phyloP scores from a whole-genome alignment of 2,888 invertebrate genomes.

The Endomychus coccineus region DNA sequence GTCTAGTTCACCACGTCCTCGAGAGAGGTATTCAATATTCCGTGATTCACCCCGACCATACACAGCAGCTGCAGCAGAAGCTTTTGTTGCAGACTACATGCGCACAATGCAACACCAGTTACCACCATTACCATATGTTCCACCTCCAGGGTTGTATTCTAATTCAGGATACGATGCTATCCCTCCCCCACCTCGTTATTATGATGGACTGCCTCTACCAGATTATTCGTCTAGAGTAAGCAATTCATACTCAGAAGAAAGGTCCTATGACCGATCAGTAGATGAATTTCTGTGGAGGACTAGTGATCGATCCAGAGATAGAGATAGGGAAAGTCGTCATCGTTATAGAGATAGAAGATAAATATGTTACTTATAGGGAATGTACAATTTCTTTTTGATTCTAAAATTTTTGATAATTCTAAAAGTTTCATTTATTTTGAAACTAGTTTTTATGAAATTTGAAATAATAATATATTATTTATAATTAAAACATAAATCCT shows the following conservation, averaged over 20 bases:
- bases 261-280: conserved; percentile 79
- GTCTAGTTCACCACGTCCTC: conserved; percentile 52
- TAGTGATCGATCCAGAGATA: conserved; percentile 53
- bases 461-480: no score
- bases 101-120: conserved; percentile 79
- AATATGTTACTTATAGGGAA: conserved; percentile 15
- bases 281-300: conserved; percentile 84
- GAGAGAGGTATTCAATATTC: conserved; percentile 43
- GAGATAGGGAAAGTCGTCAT: conserved; percentile 38
- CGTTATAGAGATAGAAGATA: conserved; percentile 47
- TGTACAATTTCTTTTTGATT: conserved; percentile 10
- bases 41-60: conserved; percentile 46
- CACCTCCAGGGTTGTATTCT: conserved; percentile 50
- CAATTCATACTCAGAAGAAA: conserved; percentile 48
- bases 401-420: no score
- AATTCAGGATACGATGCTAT: conserved; percentile 52
- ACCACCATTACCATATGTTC: conserved; percentile 78
- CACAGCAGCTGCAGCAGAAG: conserved; percentile 64
- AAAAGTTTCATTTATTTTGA: no score
- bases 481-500: neutral
- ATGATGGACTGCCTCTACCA: conserved; percentile 66
- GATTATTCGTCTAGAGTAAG: conserved; percentile 61
- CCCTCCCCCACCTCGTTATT: conserved; percentile 66
- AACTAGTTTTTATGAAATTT: no score
- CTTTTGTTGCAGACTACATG: conserved; percentile 85